A percentile compares a stretch with the other conserved stretches of the same genome.
Conservation (phyloP, 1,140 invertebrate species). For the Oedothorax gibbosus region DNA sequence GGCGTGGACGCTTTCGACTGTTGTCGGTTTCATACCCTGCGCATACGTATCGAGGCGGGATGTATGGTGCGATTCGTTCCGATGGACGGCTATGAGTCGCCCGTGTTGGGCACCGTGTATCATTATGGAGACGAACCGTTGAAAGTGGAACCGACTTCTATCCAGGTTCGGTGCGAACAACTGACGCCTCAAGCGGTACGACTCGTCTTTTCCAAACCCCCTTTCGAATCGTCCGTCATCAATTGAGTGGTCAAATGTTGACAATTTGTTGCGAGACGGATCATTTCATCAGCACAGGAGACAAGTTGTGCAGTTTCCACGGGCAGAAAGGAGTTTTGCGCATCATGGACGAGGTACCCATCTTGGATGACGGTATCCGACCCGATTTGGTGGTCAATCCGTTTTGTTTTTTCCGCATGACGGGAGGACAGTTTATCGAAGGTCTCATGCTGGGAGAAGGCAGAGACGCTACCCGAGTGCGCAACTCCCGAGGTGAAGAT, state of each 20-base stretch:
- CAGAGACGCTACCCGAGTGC: background rate
- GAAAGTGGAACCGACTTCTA: background rate
- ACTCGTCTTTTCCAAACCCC: constrained; percentile 8
- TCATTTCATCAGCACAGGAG: too few relatives aligned
- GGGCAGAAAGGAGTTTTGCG: constrained; percentile 32
- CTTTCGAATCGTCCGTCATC: background rate
- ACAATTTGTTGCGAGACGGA: background rate
- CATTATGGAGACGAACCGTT: background rate
- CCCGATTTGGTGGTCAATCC: constrained; percentile 27
- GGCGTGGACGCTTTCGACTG: constrained; percentile 10
- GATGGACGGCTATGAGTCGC: background rate
- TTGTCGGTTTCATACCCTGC: constrained; percentile 24
- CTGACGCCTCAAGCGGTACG: too few relatives aligned
- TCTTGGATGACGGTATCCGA: background rate
- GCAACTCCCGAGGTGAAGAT: background rate
- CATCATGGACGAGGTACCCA: background rate
- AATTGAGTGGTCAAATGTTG: background rate
- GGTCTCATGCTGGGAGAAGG: background rate
- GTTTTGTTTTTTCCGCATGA: constrained; percentile 28
- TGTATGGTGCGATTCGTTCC: background rate
- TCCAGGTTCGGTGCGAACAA: background rate
- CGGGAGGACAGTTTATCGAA: constrained; percentile 28
- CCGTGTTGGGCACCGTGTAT: background rate
- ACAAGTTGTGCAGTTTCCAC: constrained; percentile 31
- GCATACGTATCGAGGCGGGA: background rate